A percentile compares a stretch with the other conserved stretches of the same genome.
phyloP scores from a whole-genome alignment of 2,113 vertebrate genomes.

The Maccullochella peelii region DNA sequence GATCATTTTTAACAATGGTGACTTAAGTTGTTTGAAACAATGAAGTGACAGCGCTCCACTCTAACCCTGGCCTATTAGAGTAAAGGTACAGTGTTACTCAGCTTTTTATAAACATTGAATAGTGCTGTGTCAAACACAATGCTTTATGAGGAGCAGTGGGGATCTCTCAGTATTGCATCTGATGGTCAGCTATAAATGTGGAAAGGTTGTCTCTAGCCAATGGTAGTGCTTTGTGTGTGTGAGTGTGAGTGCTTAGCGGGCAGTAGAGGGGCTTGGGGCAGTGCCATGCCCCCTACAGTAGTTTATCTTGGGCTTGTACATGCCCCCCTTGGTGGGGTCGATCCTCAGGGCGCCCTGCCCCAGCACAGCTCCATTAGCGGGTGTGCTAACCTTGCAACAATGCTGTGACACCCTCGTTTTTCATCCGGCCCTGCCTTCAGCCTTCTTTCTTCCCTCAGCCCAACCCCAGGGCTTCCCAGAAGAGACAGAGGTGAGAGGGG shows the following conservation, averaged over 20 bases:
- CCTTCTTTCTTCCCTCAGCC: conserved; percentile 69
- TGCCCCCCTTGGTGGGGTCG: conserved; percentile 82
- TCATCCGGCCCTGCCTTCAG: conserved; percentile 84
- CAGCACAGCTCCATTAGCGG: conserved; percentile 87
- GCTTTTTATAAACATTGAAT: conserved; percentile 68
- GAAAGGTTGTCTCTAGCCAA: conserved; percentile 61
- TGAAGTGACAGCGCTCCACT: conserved; percentile 12
- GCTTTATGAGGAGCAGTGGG: conserved; percentile 60
- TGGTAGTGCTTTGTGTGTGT: conserved; percentile 50
- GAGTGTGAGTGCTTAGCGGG: conserved; percentile 78
- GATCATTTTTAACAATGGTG: not conserved
- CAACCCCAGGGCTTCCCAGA: conserved; percentile 74
- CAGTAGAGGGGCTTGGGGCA: conserved; percentile 83
- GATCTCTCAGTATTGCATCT: conserved; percentile 63
- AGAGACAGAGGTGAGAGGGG: conserved; percentile 84
- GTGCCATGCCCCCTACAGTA: conserved; percentile 86
- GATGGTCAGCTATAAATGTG: conserved; percentile 82
- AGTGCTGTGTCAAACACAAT: conserved; percentile 73
- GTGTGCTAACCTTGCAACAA: conserved; percentile 94
- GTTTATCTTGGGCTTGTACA: conserved; percentile 86
- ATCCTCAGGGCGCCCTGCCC: conserved; percentile 83
- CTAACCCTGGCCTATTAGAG: conserved; percentile 27
- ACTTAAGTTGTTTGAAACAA: conserved; percentile 22
- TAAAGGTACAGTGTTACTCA: conserved; percentile 62
- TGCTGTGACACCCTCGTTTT: conserved; percentile 89